Evolutionary conservation across 2,888 invertebrate species (phyloP).

Genomic region (Leucophenga montana): DNA sequence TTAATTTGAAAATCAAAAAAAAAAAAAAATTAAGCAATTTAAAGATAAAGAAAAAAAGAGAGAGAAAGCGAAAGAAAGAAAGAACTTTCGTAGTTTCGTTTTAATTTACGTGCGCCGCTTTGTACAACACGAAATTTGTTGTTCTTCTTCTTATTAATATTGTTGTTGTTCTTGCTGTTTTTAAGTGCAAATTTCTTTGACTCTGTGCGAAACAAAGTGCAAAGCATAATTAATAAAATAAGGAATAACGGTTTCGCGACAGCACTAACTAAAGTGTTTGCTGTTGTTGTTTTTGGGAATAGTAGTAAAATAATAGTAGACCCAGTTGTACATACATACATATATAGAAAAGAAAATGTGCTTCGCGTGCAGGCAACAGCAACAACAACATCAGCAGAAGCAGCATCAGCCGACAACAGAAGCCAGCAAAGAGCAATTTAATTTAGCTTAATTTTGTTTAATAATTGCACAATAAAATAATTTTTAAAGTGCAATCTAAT

Average conservation of each 20-base stretch:
- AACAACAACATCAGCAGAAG: not conserved
- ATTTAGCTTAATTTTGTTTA: no score
- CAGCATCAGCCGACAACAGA: not conserved
- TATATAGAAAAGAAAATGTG: not conserved
- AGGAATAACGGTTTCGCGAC: slow-evolving; percentile 19
- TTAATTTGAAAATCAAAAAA: not conserved
- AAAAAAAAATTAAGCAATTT: not conserved
- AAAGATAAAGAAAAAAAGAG: not conserved
- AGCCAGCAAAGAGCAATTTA: no score
- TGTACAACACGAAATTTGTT: not conserved
- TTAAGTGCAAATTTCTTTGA: slow-evolving; percentile 3
- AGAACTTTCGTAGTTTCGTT: not conserved
- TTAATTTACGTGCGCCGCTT: slow-evolving; percentile 15
- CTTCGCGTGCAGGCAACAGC: not conserved
- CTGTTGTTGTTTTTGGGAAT: slow-evolving; percentile 4
- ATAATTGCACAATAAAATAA: no score
- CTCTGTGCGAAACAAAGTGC: slow-evolving; percentile 16
- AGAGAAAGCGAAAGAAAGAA: not conserved
- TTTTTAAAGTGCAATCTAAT: no score
- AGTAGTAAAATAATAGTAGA: slow-evolving; percentile 19
- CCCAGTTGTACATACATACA: not conserved
- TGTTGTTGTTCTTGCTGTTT: slow-evolving; percentile 3
- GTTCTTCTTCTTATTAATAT: no score
- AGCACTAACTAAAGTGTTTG: slow-evolving; percentile 2
- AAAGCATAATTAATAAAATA: slow-evolving; percentile 19